Conservation (phyloP, 1,140 invertebrate species). For the Pseudomyrmex flavicornis region DNA sequence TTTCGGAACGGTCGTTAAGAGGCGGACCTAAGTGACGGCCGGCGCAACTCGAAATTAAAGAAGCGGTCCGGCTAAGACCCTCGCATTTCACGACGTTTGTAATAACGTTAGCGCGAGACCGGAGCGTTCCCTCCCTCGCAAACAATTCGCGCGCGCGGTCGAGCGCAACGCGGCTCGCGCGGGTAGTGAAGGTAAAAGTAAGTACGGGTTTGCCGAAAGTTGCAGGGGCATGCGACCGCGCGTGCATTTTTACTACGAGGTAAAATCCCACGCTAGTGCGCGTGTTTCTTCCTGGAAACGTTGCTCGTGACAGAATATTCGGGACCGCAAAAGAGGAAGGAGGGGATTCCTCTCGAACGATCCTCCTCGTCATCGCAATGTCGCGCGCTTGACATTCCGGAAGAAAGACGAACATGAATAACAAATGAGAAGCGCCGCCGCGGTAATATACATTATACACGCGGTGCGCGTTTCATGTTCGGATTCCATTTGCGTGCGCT, state of each 20-base stretch:
- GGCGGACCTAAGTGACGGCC: constrained; percentile 59
- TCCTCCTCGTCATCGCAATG: not conserved
- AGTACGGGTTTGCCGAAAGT: constrained; percentile 13
- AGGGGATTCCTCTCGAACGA: not conserved
- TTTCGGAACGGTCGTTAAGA: constrained; percentile 57
- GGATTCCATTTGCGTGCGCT: constrained; percentile 3
- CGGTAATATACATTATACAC: constrained; percentile 18
- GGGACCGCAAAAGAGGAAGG: not conserved
- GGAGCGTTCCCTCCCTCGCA: not conserved
- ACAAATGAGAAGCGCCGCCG: constrained; percentile 7
- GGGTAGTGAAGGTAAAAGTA: not conserved
- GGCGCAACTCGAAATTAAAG: constrained; percentile 66
- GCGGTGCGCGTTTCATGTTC: not conserved
- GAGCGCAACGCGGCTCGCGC: not conserved
- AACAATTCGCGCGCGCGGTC: constrained; percentile 23
- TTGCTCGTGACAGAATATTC: not conserved
- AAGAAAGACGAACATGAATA: constrained; percentile 25
- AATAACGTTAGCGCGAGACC: constrained; percentile 41
- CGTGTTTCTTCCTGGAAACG: constrained; percentile 25
- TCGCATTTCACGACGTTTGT: constrained; percentile 46
- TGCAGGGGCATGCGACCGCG: not conserved
- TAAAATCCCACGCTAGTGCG: constrained; percentile 36
- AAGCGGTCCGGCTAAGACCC: constrained; percentile 48
- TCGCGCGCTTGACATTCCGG: not conserved
- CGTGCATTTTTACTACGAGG: constrained; percentile 10